phyloP scores from a whole-genome alignment of 2,888 invertebrate genomes.

The Drosophila kambysellisi region DNA sequence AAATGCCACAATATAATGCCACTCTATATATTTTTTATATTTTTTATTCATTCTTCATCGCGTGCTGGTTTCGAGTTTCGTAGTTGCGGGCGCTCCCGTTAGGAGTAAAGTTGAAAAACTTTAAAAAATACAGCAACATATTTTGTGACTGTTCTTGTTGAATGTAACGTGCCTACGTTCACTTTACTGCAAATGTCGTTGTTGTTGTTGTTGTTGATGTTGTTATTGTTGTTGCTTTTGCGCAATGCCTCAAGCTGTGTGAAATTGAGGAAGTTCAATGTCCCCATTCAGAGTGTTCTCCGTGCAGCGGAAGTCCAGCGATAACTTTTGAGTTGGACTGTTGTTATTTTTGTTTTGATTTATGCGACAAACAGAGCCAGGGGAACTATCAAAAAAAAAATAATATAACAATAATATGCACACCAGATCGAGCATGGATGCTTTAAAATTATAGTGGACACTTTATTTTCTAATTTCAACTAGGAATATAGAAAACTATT shows the following conservation, averaged over 20 bases:
- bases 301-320: constrained; percentile 69
- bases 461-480: neutral
- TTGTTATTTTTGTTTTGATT: constrained; percentile 40
- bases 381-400: constrained; percentile 3
- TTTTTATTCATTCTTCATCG: constrained; percentile 44
- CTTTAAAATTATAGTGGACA: neutral
- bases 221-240: constrained; percentile 8
- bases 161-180: constrained; percentile 61
- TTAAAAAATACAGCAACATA: constrained; percentile 35
- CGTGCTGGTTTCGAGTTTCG: constrained; percentile 66
- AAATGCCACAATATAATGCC: neutral
- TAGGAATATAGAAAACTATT: neutral
- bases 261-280: constrained; percentile 69
- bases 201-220: constrained; percentile 8
- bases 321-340: constrained; percentile 53
- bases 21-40: neutral
- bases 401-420: neutral
- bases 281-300: constrained; percentile 50
- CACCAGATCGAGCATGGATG: constrained; percentile 1
- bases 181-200: constrained; percentile 7
- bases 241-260: constrained; percentile 37
- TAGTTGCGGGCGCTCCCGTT: constrained; percentile 44
- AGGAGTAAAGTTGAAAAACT: constrained; percentile 41
- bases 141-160: constrained; percentile 62
- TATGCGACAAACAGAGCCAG: constrained; percentile 16